phyloP scores from a whole-genome alignment of 23 tunicate genomes.

The Trididemnum clinides region DNA sequence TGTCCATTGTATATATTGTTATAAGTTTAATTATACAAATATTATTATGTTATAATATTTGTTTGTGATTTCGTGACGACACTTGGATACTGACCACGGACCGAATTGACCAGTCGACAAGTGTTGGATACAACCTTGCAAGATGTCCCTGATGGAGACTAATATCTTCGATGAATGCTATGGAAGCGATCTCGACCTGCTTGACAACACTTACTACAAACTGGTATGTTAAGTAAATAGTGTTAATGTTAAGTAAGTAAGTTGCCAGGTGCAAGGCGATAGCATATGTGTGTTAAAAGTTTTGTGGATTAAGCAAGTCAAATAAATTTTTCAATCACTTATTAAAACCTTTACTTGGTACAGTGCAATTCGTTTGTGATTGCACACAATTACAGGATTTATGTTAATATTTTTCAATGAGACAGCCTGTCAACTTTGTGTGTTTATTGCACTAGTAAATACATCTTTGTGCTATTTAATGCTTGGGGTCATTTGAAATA shows the following conservation, averaged over 20 bases:
- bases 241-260: no score
- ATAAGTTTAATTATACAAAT: constrained; percentile 38
- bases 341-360: no score
- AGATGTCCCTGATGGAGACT: constrained; percentile 17
- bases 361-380: no score
- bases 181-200: constrained; percentile 33
- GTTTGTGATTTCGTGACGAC: neutral
- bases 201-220: constrained; percentile 73
- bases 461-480: no score
- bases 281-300: neutral
- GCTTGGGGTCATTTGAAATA: no score
- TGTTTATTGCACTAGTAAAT: no score
- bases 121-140: constrained; percentile 22
- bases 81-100: constrained; percentile 46
- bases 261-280: neutral
- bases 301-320: neutral
- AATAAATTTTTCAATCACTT: no score
- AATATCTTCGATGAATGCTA: constrained; percentile 55
- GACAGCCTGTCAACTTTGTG: no score
- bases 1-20: no score
- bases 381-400: no score
- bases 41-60: constrained; percentile 12
- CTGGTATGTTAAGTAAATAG: no score
- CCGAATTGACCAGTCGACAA: constrained; percentile 34
- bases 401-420: no score